A percentile compares a stretch with the other conserved stretches of the same genome.
These are phyloP conservation scores for Hemiprocne comata DNA, from an alignment of 2,113 vertebrate genomes.

Conservation along the genomic window DNA sequence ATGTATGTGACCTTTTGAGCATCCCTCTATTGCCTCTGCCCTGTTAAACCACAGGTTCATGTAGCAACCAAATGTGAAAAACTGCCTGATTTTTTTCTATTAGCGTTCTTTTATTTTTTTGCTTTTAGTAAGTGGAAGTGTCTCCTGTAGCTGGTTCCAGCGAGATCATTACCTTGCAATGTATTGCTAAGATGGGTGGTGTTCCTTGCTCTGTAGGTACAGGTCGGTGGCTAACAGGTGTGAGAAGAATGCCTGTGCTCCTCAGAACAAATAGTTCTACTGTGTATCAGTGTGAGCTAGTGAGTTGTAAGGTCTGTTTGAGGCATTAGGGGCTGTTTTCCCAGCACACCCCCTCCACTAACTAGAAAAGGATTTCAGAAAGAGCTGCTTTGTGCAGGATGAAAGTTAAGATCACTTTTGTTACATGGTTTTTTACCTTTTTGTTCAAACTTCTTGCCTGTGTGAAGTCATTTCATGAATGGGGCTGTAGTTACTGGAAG, in stretches of 20 bases:
- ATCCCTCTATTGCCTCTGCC: neutral
- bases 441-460: neutral
- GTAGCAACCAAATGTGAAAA: neutral
- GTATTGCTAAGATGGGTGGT: neutral
- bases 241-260: neutral
- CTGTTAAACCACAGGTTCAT: neutral
- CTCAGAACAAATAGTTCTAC: neutral
- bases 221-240: neutral
- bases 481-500: neutral
- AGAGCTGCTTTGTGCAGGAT: neutral
- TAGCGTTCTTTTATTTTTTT: neutral
- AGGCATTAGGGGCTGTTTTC: neutral
- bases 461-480: neutral
- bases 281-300: neutral
- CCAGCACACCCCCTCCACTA: neutral
- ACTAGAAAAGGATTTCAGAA: neutral
- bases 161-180: neutral
- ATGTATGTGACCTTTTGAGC: neutral
- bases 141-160: neutral
- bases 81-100: neutral
- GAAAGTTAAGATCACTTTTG: neutral
- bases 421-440: neutral
- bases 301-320: neutral
- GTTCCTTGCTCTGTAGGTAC: neutral
- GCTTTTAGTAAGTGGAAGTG: neutral